Percentiles rank a stretch among this genome's conserved stretches.
These are phyloP conservation scores for Zosterops japonicus DNA, from an alignment of 2,113 vertebrate genomes.

Conservation along the genomic window DNA sequence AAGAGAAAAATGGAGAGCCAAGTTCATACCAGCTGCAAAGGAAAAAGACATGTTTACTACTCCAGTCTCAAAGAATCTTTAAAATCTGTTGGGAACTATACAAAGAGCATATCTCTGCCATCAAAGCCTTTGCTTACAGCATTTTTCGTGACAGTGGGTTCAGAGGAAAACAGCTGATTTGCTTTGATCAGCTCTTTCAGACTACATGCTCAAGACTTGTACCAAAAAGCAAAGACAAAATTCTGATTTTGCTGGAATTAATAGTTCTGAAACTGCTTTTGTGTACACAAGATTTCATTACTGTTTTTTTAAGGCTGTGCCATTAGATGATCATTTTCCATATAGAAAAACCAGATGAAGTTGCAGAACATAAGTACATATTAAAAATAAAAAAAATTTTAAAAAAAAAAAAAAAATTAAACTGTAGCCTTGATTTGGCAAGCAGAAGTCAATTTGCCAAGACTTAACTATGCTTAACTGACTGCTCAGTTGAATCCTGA, in stretches of 20 bases:
- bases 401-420: neutral
- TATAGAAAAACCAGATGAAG: neutral
- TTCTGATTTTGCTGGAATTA: neutral
- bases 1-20: neutral
- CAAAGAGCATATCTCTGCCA: neutral
- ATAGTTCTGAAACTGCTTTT: neutral
- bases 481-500: neutral
- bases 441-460: neutral
- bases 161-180: neutral
- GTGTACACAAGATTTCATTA: neutral
- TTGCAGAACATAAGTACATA: neutral
- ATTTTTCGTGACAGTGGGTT: neutral
- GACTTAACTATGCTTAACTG: neutral
- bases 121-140: neutral
- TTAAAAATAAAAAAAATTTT: neutral
- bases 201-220: neutral
- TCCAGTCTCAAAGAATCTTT: neutral
- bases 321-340: neutral
- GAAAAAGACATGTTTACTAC: neutral
- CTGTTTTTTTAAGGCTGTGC: neutral
- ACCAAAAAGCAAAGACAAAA: slow-evolving; percentile 1
- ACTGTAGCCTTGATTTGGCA: neutral
- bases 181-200: neutral
- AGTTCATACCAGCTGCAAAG: neutral
- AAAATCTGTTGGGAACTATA: neutral